Base-by-base conservation (phyloP, 2,797 vertebrate species). In the Spinus pinus region DNA sequence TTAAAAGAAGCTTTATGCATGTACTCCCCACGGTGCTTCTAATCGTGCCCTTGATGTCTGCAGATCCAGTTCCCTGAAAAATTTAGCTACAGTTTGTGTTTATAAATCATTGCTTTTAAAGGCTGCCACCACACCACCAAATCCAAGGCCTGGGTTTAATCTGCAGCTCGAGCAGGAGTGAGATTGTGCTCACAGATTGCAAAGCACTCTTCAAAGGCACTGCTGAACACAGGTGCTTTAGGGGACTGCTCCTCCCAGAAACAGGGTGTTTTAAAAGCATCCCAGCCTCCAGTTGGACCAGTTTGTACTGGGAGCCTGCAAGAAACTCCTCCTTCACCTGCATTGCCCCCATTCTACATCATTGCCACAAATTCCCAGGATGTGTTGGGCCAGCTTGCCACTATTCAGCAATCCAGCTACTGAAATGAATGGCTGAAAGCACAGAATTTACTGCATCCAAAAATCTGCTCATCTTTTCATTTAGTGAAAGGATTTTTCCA, bases 1-100 rank as follows among this genome's bases (percentile, higher is more conserved):
- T 97, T 97, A 97, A 97, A 96, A 87, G 94, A 17, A 94, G 83
- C 88, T 97, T 96, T 97, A 91, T 96, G 70, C 70, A 35, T 85
- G 80, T 35, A 65, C 88, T 96, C 90, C 93, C 95, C 88, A 88
- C 20, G 6, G 95, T 95, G 86, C 77, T 95, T 54, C 93, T 95
- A 96, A 96, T 81, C 81, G 37, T 53, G 91, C 88, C 83, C 91
- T 86, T 95, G 88, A 95, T 50, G 88, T 58, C 90, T 89, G 56
- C 35, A 96, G 94, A 94, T 89, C 89, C 91, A 93, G 88, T 71
- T 93, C 94, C 86, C 92, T 71, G 88, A 91, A 87, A 95, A 96
- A 91, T 95, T 95, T 96, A 95, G 95, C 93, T 96, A 95, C 95
- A 96, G 93, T 96, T 96, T 96, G 91, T 96, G 86, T 95, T 95